A percentile compares a stretch with the other conserved stretches of the same genome.
These are phyloP conservation scores for Arge pagana DNA, from an alignment of 2,888 invertebrate genomes.

Conservation along the genomic window DNA sequence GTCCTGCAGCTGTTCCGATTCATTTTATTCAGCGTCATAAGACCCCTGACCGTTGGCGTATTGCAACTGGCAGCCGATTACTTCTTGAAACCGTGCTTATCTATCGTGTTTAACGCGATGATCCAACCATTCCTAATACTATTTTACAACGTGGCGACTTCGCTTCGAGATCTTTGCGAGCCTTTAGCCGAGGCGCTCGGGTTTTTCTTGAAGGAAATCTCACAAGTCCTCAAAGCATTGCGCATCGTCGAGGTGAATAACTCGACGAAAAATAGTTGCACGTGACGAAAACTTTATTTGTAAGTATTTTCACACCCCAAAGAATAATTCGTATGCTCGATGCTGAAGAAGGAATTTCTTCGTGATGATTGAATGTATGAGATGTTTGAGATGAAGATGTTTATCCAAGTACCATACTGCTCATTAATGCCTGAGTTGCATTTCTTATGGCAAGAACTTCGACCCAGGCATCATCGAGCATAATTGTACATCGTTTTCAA, in stretches of 20 bases:
- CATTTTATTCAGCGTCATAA: conserved; percentile 63
- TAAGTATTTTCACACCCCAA: background rate
- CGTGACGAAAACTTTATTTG: conserved; percentile 26
- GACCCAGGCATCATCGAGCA: no score
- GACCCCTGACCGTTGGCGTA: conserved; percentile 66
- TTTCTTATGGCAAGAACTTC: no score
- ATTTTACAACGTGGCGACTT: conserved; percentile 65
- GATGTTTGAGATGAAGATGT: no score
- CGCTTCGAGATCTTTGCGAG: conserved; percentile 66
- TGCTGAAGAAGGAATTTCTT: no score
- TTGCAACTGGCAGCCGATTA: conserved; percentile 70
- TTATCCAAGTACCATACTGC: no score
- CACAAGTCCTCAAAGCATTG: conserved; percentile 57
- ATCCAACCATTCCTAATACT: conserved; percentile 72
- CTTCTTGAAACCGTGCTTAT: conserved; percentile 68
- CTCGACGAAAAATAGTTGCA: conserved; percentile 29
- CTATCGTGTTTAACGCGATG: conserved; percentile 67
- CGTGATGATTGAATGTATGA: no score
- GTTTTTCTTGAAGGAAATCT: conserved; percentile 60
- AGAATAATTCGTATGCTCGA: no score
- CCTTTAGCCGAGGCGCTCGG: conserved; percentile 66
- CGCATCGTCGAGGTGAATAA: conserved; percentile 59
- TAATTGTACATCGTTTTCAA: no score
- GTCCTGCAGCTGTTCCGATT: conserved; percentile 66
- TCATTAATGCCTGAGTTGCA: no score